A percentile compares a stretch with the other conserved stretches of the same genome.
Evolutionary conservation across 2,113 vertebrate species (phyloP).

Genomic region (Chionis minor): DNA sequence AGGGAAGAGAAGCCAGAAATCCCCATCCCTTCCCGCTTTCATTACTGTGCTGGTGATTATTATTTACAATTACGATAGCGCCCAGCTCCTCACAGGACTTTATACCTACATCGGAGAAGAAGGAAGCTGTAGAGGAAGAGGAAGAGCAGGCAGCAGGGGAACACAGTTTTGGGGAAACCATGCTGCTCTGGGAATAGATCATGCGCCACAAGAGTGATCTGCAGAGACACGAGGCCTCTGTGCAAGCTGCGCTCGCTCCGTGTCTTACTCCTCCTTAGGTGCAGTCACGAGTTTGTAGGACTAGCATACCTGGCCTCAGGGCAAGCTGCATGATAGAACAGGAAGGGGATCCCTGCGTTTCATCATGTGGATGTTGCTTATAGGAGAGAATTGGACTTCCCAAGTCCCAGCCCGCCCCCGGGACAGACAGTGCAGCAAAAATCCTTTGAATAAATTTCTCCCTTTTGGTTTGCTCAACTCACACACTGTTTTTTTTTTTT

Average conservation of each 20-base stretch:
- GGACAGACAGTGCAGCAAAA: not conserved
- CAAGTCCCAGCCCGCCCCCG: not conserved
- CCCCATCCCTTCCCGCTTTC: not conserved
- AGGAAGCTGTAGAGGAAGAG: not conserved
- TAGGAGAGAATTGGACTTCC: not conserved
- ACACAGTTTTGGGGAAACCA: not conserved
- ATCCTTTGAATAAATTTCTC: not conserved
- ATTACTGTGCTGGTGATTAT: not conserved
- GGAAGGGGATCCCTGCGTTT: not conserved
- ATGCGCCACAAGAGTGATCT: accelerated
- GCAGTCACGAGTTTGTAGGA: not conserved
- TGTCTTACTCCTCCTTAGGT: too few relatives aligned
- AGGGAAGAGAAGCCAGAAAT: not conserved
- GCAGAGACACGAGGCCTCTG: not conserved
- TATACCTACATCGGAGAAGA: not conserved
- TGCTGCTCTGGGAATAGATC: not conserved
- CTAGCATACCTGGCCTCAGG: not conserved
- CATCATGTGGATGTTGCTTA: not conserved
- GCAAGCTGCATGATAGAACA: not conserved
- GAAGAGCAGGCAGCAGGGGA: not conserved
- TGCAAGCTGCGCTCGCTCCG: not conserved
- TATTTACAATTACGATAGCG: accelerated
- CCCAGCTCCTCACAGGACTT: accelerated
- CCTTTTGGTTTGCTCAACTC: not conserved
- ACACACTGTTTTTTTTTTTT: not conserved